These are phyloP conservation scores for Brachyistius frenatus DNA, from an alignment of 2,113 vertebrate species.

Conservation along the genomic window DNA sequence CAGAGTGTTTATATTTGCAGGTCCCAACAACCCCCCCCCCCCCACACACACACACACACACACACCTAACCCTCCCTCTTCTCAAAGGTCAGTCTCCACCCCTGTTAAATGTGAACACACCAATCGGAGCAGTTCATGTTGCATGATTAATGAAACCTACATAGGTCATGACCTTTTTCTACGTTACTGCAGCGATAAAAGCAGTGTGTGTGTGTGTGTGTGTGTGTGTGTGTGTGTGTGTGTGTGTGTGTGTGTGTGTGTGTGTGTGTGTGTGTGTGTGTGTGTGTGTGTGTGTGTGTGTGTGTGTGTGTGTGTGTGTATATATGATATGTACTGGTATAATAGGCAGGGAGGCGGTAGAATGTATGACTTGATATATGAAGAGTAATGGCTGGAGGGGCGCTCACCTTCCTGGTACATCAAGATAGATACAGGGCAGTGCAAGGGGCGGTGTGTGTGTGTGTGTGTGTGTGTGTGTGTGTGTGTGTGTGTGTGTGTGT, in stretches of 20 bases:
- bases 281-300: conserved; percentile 4
- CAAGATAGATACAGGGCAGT: conserved; percentile 52
- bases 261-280: conserved; percentile 4
- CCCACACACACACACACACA: too few relatives aligned
- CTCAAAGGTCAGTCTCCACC: conserved; percentile 70
- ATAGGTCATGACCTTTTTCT: conserved; percentile 73
- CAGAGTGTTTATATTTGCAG: conserved; percentile 6
- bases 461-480: background rate
- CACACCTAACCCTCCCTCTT: background rate
- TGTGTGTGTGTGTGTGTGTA: conserved; percentile 1
- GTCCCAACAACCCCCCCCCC: background rate
- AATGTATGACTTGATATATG: conserved; percentile 61
- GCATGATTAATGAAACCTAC: conserved; percentile 69
- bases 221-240: background rate
- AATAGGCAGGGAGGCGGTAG: conserved; percentile 44
- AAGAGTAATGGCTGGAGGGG: conserved; percentile 61
- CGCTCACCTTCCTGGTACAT: conserved; percentile 56
- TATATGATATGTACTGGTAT: conserved; percentile 48
- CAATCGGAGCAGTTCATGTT: conserved; percentile 48
- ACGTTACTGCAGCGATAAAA: conserved; percentile 59
- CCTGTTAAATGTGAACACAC: conserved; percentile 58
- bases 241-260: conserved; percentile 15
- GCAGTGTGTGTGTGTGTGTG: conserved; percentile 22
- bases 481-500: too few relatives aligned
- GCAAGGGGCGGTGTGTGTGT: conserved; percentile 17